phyloP scores from a whole-genome alignment of 1,140 invertebrate species.

The Lepidurus apus region DNA sequence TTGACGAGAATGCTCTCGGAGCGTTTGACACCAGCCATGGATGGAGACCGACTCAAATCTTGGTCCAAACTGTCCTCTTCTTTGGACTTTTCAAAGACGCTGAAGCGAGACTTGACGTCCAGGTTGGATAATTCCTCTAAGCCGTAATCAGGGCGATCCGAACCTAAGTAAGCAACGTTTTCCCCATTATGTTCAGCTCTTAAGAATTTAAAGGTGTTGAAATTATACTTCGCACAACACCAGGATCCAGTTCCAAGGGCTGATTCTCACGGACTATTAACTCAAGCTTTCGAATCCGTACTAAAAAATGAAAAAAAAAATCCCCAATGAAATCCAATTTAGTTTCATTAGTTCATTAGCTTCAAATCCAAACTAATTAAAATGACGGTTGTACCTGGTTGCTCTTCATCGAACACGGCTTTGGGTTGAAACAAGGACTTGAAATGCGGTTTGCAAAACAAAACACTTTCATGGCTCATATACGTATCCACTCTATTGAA shows the following conservation, averaged over 20 bases:
- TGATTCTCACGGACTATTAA: conserved; percentile 87
- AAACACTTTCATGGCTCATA: conserved; percentile 74
- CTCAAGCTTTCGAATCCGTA: conserved; percentile 59
- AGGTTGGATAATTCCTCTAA: conserved; percentile 72
- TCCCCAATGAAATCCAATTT: background rate
- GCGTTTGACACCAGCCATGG: conserved; percentile 59
- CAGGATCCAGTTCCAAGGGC: conserved; percentile 78
- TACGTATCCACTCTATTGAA: conserved; percentile 76
- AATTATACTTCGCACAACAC: conserved; percentile 80
- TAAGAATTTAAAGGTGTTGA: background rate
- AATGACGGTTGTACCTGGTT: conserved; percentile 44
- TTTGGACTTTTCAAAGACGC: conserved; percentile 68
- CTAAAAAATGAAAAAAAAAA: background rate
- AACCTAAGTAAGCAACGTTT: conserved; percentile 54
- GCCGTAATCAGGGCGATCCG: conserved; percentile 81
- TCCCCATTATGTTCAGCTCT: conserved; percentile 11
- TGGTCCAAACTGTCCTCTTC: conserved; percentile 51
- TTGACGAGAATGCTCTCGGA: conserved; percentile 73
- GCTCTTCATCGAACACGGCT: conserved; percentile 63
- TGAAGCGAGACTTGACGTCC: conserved; percentile 78
- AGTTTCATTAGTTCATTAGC: background rate
- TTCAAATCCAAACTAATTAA: background rate
- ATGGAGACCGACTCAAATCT: conserved; percentile 47
- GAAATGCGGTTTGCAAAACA: conserved; percentile 92
- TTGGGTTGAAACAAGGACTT: conserved; percentile 86